Percentiles rank a stretch among this genome's conserved stretches.
Evolutionary conservation across 2,113 vertebrate species (phyloP).

Genomic region (Gadus macrocephalus): DNA sequence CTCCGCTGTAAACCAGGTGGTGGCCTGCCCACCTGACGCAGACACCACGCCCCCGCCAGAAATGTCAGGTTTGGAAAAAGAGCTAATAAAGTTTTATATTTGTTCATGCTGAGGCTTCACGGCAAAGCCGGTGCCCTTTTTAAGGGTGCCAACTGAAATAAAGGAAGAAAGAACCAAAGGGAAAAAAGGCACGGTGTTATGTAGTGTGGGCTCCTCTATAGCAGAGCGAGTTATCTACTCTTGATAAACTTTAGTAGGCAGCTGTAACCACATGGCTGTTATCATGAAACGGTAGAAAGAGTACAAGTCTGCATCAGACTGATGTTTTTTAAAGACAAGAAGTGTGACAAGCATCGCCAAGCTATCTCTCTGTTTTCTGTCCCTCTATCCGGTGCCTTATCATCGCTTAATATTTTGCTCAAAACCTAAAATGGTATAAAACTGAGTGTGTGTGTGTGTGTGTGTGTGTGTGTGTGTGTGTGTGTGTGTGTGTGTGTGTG

Average conservation of each 20-base stretch:
- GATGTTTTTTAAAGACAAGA: not conserved
- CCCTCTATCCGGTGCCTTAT: not conserved
- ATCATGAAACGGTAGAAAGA: too few relatives aligned
- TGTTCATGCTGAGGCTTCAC: slow-evolving; percentile 22
- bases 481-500: not conserved
- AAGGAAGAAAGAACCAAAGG: not conserved
- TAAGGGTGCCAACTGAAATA: not conserved
- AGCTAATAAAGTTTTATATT: slow-evolving; percentile 24
- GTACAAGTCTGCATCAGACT: not conserved
- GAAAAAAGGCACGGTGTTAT: not conserved
- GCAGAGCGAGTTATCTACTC: too few relatives aligned
- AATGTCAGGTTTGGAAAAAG: slow-evolving; percentile 24
- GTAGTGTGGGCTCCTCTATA: not conserved
- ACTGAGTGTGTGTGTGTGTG: not conserved
- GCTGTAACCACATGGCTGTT: too few relatives aligned
- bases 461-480: slow-evolving; percentile 18
- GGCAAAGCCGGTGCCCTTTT: slow-evolving; percentile 22
- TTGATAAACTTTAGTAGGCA: too few relatives aligned
- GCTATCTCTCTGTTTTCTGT: slow-evolving; percentile 1
- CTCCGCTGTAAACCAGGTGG: slow-evolving; percentile 36
- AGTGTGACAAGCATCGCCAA: not conserved
- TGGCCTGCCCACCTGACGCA: slow-evolving; percentile 33
- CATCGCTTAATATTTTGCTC: not conserved
- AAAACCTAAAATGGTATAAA: not conserved
- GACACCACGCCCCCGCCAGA: slow-evolving; percentile 10